Evolutionary conservation across 2,797 vertebrate genomes (phyloP).

Genomic region (Chloroceryle amazona): DNA sequence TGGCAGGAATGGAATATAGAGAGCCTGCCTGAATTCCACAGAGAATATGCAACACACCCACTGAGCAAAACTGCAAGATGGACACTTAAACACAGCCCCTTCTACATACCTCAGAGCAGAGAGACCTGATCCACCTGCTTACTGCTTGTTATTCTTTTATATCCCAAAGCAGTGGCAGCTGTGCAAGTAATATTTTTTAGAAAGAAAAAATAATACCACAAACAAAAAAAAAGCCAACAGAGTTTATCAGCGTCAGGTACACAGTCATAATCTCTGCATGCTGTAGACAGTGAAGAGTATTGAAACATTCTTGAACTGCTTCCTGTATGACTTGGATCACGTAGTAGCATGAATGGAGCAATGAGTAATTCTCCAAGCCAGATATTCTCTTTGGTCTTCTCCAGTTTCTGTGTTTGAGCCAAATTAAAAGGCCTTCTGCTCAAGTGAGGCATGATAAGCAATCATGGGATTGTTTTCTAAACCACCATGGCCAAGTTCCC

Average conservation of each 20-base stretch:
- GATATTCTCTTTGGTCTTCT: not conserved
- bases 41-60: not conserved
- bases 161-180: not conserved
- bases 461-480: not conserved
- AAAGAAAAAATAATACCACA: too few species aligned
- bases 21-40: not conserved
- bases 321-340: not conserved
- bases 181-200: not conserved
- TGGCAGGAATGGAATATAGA: not conserved
- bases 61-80: not conserved
- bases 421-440: not conserved
- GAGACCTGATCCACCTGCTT: not conserved
- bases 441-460: not conserved
- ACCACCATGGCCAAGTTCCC: not conserved
- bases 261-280: not conserved
- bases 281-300: not conserved
- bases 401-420: not conserved
- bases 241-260: not conserved
- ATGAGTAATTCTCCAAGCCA: not conserved
- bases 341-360: not conserved
- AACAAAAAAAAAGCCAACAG: not conserved
- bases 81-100: not conserved
- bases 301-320: not conserved
- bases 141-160: not conserved
- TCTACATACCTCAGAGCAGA: not conserved